Evolutionary conservation across 1,140 invertebrate genomes (phyloP), one percentile per base, ranked within the genome.

Genomic region (Drosophila nikananu): DNA sequence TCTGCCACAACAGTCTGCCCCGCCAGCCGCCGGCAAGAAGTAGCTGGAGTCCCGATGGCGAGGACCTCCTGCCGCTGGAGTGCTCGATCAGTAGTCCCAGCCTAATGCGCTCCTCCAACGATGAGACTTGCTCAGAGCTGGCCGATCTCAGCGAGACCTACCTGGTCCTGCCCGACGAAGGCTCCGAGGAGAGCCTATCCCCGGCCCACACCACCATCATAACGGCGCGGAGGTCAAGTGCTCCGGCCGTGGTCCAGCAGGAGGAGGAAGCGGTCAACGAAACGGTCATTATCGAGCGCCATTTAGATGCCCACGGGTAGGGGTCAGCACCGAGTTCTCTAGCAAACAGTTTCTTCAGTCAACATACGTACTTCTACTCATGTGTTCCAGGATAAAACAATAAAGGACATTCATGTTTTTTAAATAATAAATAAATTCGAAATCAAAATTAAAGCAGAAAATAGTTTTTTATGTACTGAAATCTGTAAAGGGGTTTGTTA

Each of bases 1-100:
- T 86, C 17, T 93, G 91, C 65, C 91, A 82, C 91, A 93, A 93
- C 92, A 93, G 92, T 72, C 92, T 90, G 61, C 92, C 92, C 17
- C 91, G 92, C 6, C 87, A 76, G 51, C 77, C 74, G 62, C 87
- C 77, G 77, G 77, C 79, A 93, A 93, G 82, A 91, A 93, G 89
- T 92, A 93, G 81, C 75, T 87, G 79, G 81, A 91, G 74, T 65
- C 76, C 80, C 13, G 86, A 79, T 15, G 54, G 70, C 12, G 61
- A 58, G 46, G 74, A 81, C 2, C 76, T 32, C 25, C 74, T 83
- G 30, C 76, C 78, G 30, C 51, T 92, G 57, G 92, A 92, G 59
- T 81, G 91, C 78, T 83, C 75, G 25, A 92, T 93, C 27, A 93
- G 92, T 67, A 93, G 92, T 74, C 92, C 92, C 35, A 93, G 92